Evolutionary conservation across 2,888 invertebrate genomes (phyloP).

Genomic region (Apantesis nais): DNA sequence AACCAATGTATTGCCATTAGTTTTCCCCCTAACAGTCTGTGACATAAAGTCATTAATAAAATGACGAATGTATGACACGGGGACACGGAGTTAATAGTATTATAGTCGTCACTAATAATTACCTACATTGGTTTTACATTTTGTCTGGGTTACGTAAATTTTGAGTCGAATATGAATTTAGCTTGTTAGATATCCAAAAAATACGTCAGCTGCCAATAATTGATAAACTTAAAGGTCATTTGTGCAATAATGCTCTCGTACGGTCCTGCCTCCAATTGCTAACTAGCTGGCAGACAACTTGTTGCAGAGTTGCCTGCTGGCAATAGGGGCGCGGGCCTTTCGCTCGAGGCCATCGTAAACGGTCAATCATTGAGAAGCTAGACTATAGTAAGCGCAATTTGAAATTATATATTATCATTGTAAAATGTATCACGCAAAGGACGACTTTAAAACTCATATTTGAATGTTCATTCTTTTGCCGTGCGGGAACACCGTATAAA

Average conservation of each 20-base stretch:
- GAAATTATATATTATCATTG: background rate
- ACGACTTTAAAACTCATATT: conserved; percentile 2
- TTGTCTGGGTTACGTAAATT: background rate
- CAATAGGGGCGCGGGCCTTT: background rate
- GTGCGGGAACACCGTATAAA: background rate
- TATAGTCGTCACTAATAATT: background rate
- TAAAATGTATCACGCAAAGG: background rate
- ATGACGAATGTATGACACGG: background rate
- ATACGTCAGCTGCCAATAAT: background rate
- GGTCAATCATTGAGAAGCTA: background rate
- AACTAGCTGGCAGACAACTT: background rate
- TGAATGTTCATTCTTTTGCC: conserved; percentile 1
- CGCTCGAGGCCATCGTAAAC: background rate
- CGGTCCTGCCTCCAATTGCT: background rate
- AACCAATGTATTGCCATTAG: background rate
- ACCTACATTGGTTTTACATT: background rate
- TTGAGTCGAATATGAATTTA: background rate
- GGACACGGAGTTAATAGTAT: background rate
- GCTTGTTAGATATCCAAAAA: background rate
- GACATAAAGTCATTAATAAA: background rate
- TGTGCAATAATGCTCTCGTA: background rate
- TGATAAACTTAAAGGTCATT: background rate
- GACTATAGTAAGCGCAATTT: background rate
- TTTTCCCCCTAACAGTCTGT: conserved; percentile 5
- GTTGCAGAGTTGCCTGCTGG: background rate